Evolutionary conservation across 1,140 invertebrate genomes (phyloP).

Genomic region (Hylaeus volcanicus): DNA sequence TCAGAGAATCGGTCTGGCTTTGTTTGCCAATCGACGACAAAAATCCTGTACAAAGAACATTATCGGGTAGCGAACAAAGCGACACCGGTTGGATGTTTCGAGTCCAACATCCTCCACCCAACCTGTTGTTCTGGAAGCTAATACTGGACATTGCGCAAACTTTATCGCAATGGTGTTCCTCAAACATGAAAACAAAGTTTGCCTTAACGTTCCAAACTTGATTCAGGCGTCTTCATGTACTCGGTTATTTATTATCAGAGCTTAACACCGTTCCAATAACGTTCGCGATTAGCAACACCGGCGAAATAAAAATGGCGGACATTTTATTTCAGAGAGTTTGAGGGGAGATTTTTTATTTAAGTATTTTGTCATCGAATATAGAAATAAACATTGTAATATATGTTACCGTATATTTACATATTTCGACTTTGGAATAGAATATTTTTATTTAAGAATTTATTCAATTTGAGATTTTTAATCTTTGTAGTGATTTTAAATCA

Average conservation of each 20-base stretch:
- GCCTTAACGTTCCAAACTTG: not conserved
- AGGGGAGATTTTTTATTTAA: no score
- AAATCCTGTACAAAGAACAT: not conserved
- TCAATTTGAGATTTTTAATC: no score
- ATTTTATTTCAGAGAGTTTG: no score
- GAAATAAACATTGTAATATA: no score
- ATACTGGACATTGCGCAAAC: not conserved
- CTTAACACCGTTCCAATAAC: not conserved
- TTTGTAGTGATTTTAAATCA: no score
- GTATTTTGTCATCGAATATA: no score
- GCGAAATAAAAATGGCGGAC: no score
- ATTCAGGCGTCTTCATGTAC: not conserved
- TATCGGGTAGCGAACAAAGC: not conserved
- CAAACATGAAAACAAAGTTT: not conserved
- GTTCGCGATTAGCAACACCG: no score
- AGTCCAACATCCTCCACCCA: not conserved
- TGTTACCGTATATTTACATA: no score
- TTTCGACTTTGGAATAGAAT: no score
- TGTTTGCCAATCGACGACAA: conserved; percentile 18
- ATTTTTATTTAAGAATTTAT: no score
- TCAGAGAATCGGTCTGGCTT: not conserved
- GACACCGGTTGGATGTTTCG: not conserved
- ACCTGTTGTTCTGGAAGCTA: not conserved
- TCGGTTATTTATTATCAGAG: not conserved
- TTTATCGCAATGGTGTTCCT: not conserved